Evolutionary conservation across 2,797 vertebrate species (phyloP), one percentile per base, ranked within the genome.

Genomic region (Lindbergichthys nudifrons): DNA sequence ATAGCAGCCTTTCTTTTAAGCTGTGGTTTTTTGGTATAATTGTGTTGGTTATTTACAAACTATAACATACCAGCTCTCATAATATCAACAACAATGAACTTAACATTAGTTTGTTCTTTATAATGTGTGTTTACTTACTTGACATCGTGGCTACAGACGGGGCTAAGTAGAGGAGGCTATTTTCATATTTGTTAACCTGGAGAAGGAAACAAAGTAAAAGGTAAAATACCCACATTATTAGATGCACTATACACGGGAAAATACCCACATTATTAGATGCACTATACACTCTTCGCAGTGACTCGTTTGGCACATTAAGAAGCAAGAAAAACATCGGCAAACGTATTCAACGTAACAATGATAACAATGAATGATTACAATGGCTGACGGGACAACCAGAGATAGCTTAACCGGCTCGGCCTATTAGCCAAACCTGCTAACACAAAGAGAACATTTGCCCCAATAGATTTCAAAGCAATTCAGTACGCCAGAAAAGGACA

Each of bases 141-240:
- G 97, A 98, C 97, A 98, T 98, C 91, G 61, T 78, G 53, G 48
- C 94, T 95, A 93, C 82, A 83, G 90, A 92, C 74, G 85, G 82
- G 83, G 61, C 66, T 70, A 84, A 59, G 42, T 32, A 54, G 39
- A 74, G 87, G 60, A 87, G 75, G n/a, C 70, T 84, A 75, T 77
- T 58, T 69, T 39, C 85, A 86, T 87, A 45, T 2, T 65, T 48
- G 16, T 65, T 15, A 23, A 60, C 43, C 88, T 88, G 26, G 7
- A 68, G 0, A 13, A 47, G 0, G 69, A 62, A 56, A 46, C 1
- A 59, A 5, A 5, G 5, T 12, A 16, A 18, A 45, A n/a, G 26
- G 26, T 1, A 15, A n/a, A 7, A 21, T 15, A 50, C 12, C 1
- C 26, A 60, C 11, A 54, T 26, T 26, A 26, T 26, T 26, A 26